Base-by-base conservation (phyloP, 2,888 invertebrate species). In the Tenthredo mesomela region DNA sequence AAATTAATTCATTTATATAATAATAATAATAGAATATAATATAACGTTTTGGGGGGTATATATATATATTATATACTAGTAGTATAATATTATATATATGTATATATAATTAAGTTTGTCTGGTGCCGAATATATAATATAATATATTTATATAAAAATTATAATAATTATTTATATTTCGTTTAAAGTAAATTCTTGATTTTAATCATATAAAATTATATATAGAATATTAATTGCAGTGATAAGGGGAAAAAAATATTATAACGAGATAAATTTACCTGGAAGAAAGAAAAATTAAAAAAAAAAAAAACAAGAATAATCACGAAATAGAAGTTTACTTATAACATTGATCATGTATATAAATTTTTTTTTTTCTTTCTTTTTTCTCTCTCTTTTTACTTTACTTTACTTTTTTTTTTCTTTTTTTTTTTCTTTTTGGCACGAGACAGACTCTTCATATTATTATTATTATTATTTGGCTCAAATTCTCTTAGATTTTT, bases 371-470 rank as follows among this genome's bases (percentile, higher is more conserved):
- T 12, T 61, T 25, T 61, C 12, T 10, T 61, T 25, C 2, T 61
- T 12, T 21, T 2, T 2, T n/a, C 6, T 58, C 9, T 2, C 3
- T 21, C 9, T 25, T 1, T 21, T 61, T 21, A 2, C n/a, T 25
- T 61, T 61, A 25, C 25, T 21, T 61, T 21, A 9, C 37, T 58
- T n/a, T 58, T 61, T 12, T 10, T 10, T 61, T 12, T 61, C 1
- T 29, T 29, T 29, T 29, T 29, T 29, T 2, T 2, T 1, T 9
- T 33, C 33, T 25, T 21, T 75, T 75, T 75, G 75, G 75, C 75
- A 75, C 75, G 47, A 75, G 47, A 75, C 75, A 75, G 75, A 75
- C 75, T 47, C 6, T 47, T 75, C 7, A 47, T 25, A 75, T 61
- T n/a, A 37, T 70, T 12, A 70, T 70, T 33, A 61, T 61, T 61